These are phyloP conservation scores for Acropora yongei DNA, from an alignment of 64 coral and sea anemone genomes.

Conservation along the genomic window DNA sequence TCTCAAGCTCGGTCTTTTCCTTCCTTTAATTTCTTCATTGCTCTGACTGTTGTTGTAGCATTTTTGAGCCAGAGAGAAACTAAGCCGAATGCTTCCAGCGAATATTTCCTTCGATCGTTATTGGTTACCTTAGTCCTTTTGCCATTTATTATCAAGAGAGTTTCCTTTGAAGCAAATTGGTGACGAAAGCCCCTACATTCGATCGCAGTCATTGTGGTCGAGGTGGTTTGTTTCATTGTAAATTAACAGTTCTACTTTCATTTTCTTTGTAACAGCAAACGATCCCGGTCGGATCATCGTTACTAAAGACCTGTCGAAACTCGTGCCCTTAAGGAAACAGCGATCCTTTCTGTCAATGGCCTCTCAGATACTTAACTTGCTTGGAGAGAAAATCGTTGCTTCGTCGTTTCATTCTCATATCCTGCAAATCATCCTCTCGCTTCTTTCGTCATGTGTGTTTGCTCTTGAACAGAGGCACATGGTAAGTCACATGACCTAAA, in stretches of 20 bases:
- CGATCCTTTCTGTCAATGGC: constrained; percentile 87
- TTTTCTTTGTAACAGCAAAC: background rate
- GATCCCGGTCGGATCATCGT: constrained; percentile 23
- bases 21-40: too few relatives aligned
- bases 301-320: constrained; percentile 57
- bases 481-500: constrained; percentile 22
- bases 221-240: too few relatives aligned
- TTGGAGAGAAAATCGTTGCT: constrained; percentile 50
- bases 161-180: too few relatives aligned
- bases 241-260: background rate
- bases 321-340: constrained; percentile 92
- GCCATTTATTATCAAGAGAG: too few relatives aligned
- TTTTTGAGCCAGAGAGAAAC: too few relatives aligned
- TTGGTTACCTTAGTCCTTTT: too few relatives aligned
- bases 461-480: constrained; percentile 76
- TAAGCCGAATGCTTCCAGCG: too few relatives aligned
- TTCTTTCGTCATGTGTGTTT: constrained; percentile 74
- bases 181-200: too few relatives aligned
- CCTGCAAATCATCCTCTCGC: constrained; percentile 77
- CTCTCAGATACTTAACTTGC: constrained; percentile 67
- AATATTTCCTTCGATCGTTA: too few relatives aligned
- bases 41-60: too few relatives aligned
- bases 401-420: constrained; percentile 66
- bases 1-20: too few relatives aligned
- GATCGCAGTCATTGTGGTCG: too few relatives aligned